phyloP scores from a whole-genome alignment of 1,140 invertebrate species.

The Anastatus disparis region DNA sequence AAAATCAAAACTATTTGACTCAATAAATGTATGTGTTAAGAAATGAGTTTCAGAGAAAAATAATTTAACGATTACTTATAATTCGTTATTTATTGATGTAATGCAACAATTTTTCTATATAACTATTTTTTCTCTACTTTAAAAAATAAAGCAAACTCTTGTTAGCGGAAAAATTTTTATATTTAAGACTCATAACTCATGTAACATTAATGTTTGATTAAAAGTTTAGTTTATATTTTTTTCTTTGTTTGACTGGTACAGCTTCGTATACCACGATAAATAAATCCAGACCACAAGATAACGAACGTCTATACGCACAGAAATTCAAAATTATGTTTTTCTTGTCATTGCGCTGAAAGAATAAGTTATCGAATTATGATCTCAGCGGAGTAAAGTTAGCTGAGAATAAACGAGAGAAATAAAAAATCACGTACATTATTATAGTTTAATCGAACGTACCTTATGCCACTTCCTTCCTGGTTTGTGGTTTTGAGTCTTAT shows the following conservation, averaged over 20 bases:
- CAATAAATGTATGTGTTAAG: not conserved
- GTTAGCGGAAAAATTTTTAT: too few relatives aligned
- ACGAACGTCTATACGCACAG: not conserved
- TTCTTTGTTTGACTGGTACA: not conserved
- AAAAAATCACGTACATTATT: not conserved
- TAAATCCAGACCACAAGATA: conserved; percentile 22
- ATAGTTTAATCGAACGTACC: not conserved
- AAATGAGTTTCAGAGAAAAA: not conserved
- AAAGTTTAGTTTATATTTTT: too few relatives aligned
- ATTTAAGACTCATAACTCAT: too few relatives aligned
- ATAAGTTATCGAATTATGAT: conserved; percentile 16
- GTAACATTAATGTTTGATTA: too few relatives aligned
- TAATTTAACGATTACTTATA: too few relatives aligned
- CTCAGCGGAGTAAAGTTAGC: conserved; percentile 13
- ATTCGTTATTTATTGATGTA: too few relatives aligned
- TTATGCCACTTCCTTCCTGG: conserved; percentile 33
- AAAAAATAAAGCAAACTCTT: too few relatives aligned
- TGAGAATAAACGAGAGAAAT: not conserved
- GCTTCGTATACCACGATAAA: conserved; percentile 2
- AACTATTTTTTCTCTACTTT: too few relatives aligned
- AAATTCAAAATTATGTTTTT: too few relatives aligned
- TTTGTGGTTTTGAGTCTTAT: not conserved
- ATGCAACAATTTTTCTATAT: too few relatives aligned
- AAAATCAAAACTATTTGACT: not conserved
- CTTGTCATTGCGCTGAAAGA: not conserved